These are phyloP conservation scores for Periphyllus acericola DNA, from an alignment of 2,888 invertebrate species.

Conservation along the genomic window DNA sequence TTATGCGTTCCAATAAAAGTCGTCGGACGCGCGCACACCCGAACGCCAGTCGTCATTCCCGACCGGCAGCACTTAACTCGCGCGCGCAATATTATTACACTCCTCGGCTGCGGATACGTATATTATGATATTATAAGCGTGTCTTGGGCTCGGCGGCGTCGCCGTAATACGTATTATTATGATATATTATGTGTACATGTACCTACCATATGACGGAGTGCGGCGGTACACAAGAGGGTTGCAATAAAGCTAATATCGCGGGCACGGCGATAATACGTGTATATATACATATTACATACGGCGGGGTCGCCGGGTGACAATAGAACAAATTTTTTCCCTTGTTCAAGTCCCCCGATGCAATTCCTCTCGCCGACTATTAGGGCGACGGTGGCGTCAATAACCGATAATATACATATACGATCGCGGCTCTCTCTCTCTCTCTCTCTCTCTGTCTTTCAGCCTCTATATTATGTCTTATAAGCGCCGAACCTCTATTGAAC, in stretches of 20 bases:
- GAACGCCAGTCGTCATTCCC: constrained; percentile 1
- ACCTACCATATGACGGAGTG: neutral
- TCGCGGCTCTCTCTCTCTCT: neutral
- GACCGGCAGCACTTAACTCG: constrained; percentile 26
- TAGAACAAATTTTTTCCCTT: constrained; percentile 46
- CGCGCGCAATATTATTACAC: neutral
- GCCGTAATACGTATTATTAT: constrained; percentile 40
- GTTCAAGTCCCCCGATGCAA: constrained; percentile 1
- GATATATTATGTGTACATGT: neutral
- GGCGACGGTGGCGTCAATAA: neutral
- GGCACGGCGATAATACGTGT: neutral
- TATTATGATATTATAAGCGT: neutral
- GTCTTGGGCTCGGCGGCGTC: neutral
- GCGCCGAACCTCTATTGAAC: too few species aligned
- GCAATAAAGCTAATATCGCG: constrained; percentile 56
- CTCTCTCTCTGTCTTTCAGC: neutral
- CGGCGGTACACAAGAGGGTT: neutral
- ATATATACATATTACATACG: neutral
- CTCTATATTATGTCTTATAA: too few species aligned
- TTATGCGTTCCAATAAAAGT: constrained; percentile 55
- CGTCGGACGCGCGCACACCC: constrained; percentile 8
- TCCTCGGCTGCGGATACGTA: neutral
- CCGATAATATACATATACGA: neutral
- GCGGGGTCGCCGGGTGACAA: constrained; percentile 39
- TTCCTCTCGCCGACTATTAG: neutral